Conservation (phyloP, 2,797 vertebrate genomes). For the Botia kubotai region DNA sequence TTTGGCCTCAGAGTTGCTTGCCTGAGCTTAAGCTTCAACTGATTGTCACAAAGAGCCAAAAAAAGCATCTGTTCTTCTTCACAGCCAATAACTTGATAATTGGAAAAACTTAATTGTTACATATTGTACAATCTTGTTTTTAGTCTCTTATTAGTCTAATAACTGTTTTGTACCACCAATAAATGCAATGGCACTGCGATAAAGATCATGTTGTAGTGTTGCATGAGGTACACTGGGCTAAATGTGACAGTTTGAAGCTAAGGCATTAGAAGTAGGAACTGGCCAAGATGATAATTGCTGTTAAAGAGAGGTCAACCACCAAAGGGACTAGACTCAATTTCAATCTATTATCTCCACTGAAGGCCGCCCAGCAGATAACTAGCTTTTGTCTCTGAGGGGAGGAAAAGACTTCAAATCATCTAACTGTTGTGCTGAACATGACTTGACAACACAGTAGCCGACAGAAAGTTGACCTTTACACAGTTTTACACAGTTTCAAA, state of each 20-base stretch:
- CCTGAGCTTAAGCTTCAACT: constrained; percentile 28
- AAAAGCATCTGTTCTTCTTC: constrained; percentile 41
- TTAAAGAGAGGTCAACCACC: constrained; percentile 57
- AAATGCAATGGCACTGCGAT: constrained; percentile 7
- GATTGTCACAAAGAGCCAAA: constrained; percentile 16
- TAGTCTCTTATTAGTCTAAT: constrained; percentile 21
- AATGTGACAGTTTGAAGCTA: constrained; percentile 29
- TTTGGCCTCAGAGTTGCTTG: constrained; percentile 33
- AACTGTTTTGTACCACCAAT: constrained; percentile 20
- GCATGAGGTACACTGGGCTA: background rate
- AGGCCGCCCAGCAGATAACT: constrained; percentile 35
- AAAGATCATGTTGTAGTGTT: constrained; percentile 37
- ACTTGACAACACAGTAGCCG: constrained; percentile 18
- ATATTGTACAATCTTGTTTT: constrained; percentile 20
- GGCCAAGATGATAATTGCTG: constrained; percentile 57
- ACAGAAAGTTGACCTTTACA: constrained; percentile 16
- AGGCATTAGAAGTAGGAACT: constrained; percentile 45
- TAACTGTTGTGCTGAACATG: constrained; percentile 31
- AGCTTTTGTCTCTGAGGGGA: constrained; percentile 27
- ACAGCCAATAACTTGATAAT: constrained; percentile 43
- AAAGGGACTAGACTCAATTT: constrained; percentile 56
- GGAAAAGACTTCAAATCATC: constrained; percentile 41
- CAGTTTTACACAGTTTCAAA: background rate
- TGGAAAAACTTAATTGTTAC: constrained; percentile 40
- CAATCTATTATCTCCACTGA: constrained; percentile 52